Evolutionary conservation across 2,113 vertebrate species (phyloP), one percentile per base, ranked within the genome.

Genomic region (Trichomycterus rosablanca): DNA sequence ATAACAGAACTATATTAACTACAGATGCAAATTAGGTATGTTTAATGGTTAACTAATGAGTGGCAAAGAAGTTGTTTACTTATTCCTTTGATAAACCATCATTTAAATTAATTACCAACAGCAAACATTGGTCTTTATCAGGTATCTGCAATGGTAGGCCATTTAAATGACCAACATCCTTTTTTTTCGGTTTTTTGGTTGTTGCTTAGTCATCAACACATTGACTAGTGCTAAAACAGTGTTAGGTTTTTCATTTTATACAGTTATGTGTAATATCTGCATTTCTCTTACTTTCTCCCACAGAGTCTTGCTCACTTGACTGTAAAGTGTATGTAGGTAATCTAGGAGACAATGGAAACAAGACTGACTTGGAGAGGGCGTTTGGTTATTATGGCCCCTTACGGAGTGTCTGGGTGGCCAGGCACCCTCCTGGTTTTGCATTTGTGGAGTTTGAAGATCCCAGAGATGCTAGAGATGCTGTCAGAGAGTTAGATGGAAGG

Each of bases 241-340:
- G n/a, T n/a, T n/a, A n/a, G n/a, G 5, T n/a, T 4, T 23, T 2
- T 40, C 2, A 7, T 37, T 44, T 42, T 37, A 34, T 26, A 22
- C 26, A 35, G n/a, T n/a, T 40, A n/a, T 14, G 12, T n/a, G n/a
- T 40, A 14, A 5, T 4, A 8, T 35, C 34, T 12, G 2, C n/a
- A 66, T 4, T 35, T 14, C 16, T 40, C 32, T 14, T 16, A 1
- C 14, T 40, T 9, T 54, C 16, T 52, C n/a, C 58, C 43, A 4
- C 65, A 88, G 86, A 86, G 59, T 65, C 90, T 80, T 96, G 96
- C 82, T 95, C 96, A 3, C 86, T 98, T 63, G 96, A 98, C 77
- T 98, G 95, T 83, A 98, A 98, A 81, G 94, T 98, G 65, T 98
- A 98, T 15, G 96, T 98, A 66, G 95, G 96, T 49, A 98, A 98